Evolutionary conservation across 2,888 invertebrate species (phyloP).

Genomic region (Alsophila aescularia): DNA sequence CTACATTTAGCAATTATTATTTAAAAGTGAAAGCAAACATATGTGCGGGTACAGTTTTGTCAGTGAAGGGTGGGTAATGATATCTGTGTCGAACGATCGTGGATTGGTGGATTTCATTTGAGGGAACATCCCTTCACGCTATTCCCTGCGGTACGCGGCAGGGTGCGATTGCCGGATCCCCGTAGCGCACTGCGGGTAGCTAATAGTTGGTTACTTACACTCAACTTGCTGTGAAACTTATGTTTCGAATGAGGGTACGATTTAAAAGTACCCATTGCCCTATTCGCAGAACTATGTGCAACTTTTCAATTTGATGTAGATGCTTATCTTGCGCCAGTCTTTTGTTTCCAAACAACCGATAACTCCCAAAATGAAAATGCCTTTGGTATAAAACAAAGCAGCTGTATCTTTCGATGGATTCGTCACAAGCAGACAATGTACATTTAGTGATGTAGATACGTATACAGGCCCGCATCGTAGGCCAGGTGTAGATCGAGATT

Average conservation of each 20-base stretch:
- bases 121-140: constrained; percentile 67
- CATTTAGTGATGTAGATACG: constrained; percentile 39
- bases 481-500: constrained; percentile 80
- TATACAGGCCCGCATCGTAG: constrained; percentile 68
- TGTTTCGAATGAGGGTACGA: constrained; percentile 20
- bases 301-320: background rate
- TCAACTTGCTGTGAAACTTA: constrained; percentile 53
- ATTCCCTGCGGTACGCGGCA: constrained; percentile 46
- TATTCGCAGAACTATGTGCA: background rate
- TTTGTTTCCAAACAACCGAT: constrained; percentile 17
- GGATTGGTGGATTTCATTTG: constrained; percentile 67
- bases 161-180: constrained; percentile 48
- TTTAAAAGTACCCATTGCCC: background rate
- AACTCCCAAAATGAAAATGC: constrained; percentile 6
- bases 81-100: constrained; percentile 51
- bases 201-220: constrained; percentile 59
- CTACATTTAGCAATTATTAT: constrained; percentile 74
- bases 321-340: constrained; percentile 3
- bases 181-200: constrained; percentile 65
- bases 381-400: constrained; percentile 35
- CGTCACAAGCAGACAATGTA: constrained; percentile 44
- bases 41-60: constrained; percentile 67
- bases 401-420: constrained; percentile 42
- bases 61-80: constrained; percentile 68
- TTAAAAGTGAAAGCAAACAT: constrained; percentile 78